Conservation (phyloP, 2,888 invertebrate genomes). For the Pristionchus mayeri region DNA sequence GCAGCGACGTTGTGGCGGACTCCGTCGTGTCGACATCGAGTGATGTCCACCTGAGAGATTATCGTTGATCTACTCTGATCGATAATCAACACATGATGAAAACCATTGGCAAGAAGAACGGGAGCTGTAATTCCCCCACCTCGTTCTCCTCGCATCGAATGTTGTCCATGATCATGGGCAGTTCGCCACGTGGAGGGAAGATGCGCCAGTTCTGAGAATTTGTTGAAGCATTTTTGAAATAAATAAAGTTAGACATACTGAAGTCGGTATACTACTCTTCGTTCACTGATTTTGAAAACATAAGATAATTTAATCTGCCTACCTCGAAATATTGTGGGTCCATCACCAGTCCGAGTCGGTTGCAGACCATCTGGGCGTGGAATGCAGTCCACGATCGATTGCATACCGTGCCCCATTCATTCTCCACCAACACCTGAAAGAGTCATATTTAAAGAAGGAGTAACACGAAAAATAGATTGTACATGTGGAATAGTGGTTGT, state of each 20-base stretch:
- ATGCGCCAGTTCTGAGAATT: conserved; percentile 70
- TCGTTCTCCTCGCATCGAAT: conserved; percentile 87
- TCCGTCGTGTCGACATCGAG: conserved; percentile 84
- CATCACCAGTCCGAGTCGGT: conserved; percentile 91
- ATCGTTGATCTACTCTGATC: not conserved
- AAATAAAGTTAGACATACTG: not conserved
- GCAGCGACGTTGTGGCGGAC: conserved; percentile 82
- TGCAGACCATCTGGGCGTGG: conserved; percentile 93
- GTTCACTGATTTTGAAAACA: not conserved
- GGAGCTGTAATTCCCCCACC: conserved; percentile 45
- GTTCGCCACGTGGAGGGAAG: conserved; percentile 68
- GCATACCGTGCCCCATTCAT: conserved; percentile 97
- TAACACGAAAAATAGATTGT: too few relatives aligned
- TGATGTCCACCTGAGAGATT: conserved; percentile 83
- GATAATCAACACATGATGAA: not conserved
- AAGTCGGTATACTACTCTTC: not conserved
- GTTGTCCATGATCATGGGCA: conserved; percentile 81
- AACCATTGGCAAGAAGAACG: not conserved
- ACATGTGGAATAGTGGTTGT: too few relatives aligned
- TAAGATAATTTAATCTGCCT: not conserved
- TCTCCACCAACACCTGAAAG: conserved; percentile 84
- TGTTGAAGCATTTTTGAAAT: not conserved
- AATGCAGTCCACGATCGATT: conserved; percentile 94
- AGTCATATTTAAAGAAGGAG: not conserved
- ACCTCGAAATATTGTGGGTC: conserved; percentile 88